Conservation (phyloP, 2,888 invertebrate genomes). For the Drosophila meridiana region DNA sequence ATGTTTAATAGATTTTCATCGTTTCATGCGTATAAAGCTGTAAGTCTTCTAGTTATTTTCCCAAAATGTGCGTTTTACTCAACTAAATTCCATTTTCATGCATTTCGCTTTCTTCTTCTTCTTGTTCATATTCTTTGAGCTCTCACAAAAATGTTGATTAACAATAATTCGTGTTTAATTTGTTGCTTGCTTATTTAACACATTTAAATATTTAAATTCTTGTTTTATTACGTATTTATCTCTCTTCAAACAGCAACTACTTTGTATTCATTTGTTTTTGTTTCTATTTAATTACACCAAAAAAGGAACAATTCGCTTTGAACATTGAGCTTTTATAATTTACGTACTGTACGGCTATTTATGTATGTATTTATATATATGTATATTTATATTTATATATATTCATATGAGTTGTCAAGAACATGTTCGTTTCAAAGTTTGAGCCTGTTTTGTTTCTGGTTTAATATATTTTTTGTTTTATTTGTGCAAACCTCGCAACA, state of each 20-base stretch:
- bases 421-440: constrained; percentile 45
- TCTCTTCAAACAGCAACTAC: constrained; percentile 40
- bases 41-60: constrained; percentile 78
- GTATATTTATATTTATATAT: constrained; percentile 4
- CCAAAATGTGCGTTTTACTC: constrained; percentile 70
- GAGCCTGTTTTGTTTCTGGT: constrained; percentile 48
- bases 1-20: constrained; percentile 62
- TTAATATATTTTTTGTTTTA: constrained; percentile 17
- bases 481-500: constrained; percentile 56
- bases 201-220: constrained; percentile 53
- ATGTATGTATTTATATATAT: constrained; percentile 16
- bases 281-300: constrained; percentile 43
- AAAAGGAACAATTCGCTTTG: constrained; percentile 79
- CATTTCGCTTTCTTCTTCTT: constrained; percentile 35
- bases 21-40: constrained; percentile 78
- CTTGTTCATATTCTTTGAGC: constrained; percentile 34
- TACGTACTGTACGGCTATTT: constrained; percentile 40
- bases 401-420: constrained; percentile 39
- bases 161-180: constrained; percentile 54
- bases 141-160: constrained; percentile 54
- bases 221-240: constrained; percentile 29
- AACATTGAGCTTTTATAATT: constrained; percentile 75
- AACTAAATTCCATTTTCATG: constrained; percentile 70
- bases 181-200: constrained; percentile 37
- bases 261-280: constrained; percentile 13